Evolutionary conservation across 2,797 vertebrate genomes (phyloP).

Genomic region (Salarias fasciatus): DNA sequence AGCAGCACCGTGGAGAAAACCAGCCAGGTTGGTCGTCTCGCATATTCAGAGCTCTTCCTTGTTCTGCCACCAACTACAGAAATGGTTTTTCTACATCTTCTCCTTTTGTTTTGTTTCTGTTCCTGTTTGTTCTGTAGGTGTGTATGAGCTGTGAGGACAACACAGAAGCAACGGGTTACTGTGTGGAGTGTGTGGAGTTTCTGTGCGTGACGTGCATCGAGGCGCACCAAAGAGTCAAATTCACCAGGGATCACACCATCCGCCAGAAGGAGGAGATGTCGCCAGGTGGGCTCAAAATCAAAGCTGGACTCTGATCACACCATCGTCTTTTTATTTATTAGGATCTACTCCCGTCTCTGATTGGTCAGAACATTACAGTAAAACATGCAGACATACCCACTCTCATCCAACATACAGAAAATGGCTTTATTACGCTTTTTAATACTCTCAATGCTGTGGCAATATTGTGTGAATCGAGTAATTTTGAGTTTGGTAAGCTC

Average conservation of each 20-base stretch:
- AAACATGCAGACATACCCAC: too few species aligned
- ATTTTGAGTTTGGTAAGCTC: too few species aligned
- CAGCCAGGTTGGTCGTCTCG: constrained; percentile 88
- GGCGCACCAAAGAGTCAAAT: constrained; percentile 98
- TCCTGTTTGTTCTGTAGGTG: constrained; percentile 80
- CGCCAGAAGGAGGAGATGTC: constrained; percentile 97
- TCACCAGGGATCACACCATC: constrained; percentile 97
- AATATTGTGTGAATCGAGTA: too few species aligned
- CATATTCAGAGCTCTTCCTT: too few species aligned
- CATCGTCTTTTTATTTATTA: neutral
- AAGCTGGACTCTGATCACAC: neutral
- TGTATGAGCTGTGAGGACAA: constrained; percentile 99
- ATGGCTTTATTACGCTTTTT: too few species aligned
- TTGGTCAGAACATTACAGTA: too few species aligned
- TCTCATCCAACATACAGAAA: too few species aligned
- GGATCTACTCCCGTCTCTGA: too few species aligned
- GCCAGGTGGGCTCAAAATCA: constrained; percentile 82
- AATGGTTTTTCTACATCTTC: too few species aligned
- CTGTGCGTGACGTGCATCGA: constrained; percentile 96
- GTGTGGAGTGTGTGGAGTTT: constrained; percentile 97
- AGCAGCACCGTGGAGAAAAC: constrained; percentile 99
- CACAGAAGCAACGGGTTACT: constrained; percentile 96
- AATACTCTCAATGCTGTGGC: too few species aligned
- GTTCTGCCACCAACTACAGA: too few species aligned
- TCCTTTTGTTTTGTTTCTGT: neutral